Evolutionary conservation across 30 jellyfish, hydroid and myxozoan species (phyloP), one percentile per base, ranked within the genome.

Genomic region (Rhopilema esculentum): DNA sequence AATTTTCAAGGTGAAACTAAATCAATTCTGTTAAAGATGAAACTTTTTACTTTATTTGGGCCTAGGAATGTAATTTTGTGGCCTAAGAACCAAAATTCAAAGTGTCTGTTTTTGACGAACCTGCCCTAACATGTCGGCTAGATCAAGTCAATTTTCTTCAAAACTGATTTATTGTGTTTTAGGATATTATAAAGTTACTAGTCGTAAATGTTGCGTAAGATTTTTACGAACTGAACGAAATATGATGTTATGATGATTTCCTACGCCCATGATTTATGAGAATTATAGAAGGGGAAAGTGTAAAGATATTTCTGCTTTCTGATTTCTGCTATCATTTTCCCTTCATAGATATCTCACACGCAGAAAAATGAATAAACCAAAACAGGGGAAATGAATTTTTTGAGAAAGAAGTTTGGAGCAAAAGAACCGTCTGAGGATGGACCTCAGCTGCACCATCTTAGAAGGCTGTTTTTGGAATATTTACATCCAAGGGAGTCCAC

Each of bases 391-490:
- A 70, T 70, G 80, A 70, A 49, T 18, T 76, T 76, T 25, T 76
- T 76, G 57, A 52, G 64, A 52, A 49, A 18, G 50, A 51, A 24
- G 1, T n/a, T 49, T 15, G 77, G 57, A 76, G 64, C 62, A 21
- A 76, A 26, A 26, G 86, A 52, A 25, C 52, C 72, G 9, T 25
- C 86, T 33, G 77, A 86, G n/a, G 90, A 76, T 76, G 89, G 89
- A 31, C 95, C 76, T 1, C 80, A 76, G 49, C 72, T 93, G 24
- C 97, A 93, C 57, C 98, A 81, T 77, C 86, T 93, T n/a, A 52
- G 98, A 24, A 93, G 72, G 72, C 75, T 93, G 50, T 93, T 93
- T 72, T 78, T 93, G 27, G 98, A 93, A 25, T 93, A 79, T 69
- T 81, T 93, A 6, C 98, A 93, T 62, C 98, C 98, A 33, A 83